Percentiles rank a stretch among this genome's conserved stretches.
These are phyloP conservation scores for Eulacestoma nigropectus DNA, from an alignment of 2,113 vertebrate genomes.

Conservation along the genomic window DNA sequence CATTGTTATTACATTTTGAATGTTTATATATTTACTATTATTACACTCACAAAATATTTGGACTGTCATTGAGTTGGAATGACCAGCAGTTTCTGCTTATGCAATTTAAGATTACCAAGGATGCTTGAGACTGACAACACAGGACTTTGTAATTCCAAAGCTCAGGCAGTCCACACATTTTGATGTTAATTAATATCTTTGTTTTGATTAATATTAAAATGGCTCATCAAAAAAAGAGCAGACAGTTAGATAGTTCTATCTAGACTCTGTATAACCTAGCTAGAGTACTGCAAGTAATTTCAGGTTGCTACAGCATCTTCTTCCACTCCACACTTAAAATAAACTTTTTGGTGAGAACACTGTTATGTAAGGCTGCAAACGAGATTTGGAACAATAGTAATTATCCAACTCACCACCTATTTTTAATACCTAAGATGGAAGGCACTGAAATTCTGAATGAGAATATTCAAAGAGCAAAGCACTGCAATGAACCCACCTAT, in stretches of 20 bases:
- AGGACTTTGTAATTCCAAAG: background rate
- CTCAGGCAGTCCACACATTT: background rate
- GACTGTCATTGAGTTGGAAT: background rate
- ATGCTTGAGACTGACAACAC: background rate
- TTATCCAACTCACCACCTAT: slow-evolving; percentile 46
- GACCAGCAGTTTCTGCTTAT: slow-evolving; percentile 25
- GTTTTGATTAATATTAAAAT: background rate
- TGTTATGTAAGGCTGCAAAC: slow-evolving; percentile 45
- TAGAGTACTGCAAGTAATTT: slow-evolving; percentile 27
- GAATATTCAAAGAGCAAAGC: slow-evolving; percentile 6
- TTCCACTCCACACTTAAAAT: slow-evolving; percentile 57
- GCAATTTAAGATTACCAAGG: background rate
- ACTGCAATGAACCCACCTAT: background rate
- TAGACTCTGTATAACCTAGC: background rate
- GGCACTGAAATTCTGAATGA: slow-evolving; percentile 40
- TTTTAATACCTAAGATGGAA: slow-evolving; percentile 48
- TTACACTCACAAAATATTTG: background rate
- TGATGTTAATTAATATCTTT: background rate
- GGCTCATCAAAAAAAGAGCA: background rate
- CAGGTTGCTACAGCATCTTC: slow-evolving; percentile 42
- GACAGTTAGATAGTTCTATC: background rate
- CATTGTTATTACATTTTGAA: background rate
- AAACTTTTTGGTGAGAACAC: slow-evolving; percentile 49
- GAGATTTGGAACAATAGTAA: slow-evolving; percentile 52
- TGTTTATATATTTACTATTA: background rate